Evolutionary conservation across 2,113 vertebrate genomes (phyloP), one percentile per base, ranked within the genome.

Genomic region (Halichoeres trimaculatus): DNA sequence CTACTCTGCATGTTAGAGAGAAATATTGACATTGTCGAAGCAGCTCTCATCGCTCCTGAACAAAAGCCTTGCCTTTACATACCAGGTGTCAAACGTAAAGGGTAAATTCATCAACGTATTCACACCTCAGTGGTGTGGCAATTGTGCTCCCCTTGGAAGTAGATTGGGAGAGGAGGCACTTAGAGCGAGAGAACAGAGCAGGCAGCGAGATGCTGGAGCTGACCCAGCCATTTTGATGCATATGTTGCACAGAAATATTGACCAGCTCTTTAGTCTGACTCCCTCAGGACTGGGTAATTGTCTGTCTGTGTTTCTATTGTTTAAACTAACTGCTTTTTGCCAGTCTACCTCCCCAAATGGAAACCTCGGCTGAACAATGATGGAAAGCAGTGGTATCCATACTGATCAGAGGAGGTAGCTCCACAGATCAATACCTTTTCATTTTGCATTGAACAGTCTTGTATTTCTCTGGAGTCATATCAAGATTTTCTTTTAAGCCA

Each of bases 251-350:
- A 43, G 85, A 88, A 88, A 88, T 93, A 94, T 94, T 88, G 93
- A 94, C 90, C 80, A 90, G 90, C 88, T 94, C 88, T 91, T 93
- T 92, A 93, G 92, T 84, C 85, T 88, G 85, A 85, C 81, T 93
- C 92, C 88, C 92, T 71, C 65, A 56, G 89, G 92, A 85, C 83
- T 40, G 70, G 87, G 88, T 89, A 91, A 93, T 94, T 91, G 92
- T 93, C 88, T 88, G 87, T 89, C 86, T 85, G 86, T 90, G 89
- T 91, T 93, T 91, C 91, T 88, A 88, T 91, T 92, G 91, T 93
- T 92, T 91, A 89, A 92, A 91, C 88, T 86, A 90, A 93, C 89
- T 87, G 80, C 79, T 74, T 88, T 88, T 88, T 89, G 85, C 78
- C 86, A 71, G 71, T 78, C 72, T 85, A 85, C 81, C 85, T 78